These are phyloP conservation scores for Macropis europaea DNA, from an alignment of 2,888 invertebrate genomes.

Conservation along the genomic window DNA sequence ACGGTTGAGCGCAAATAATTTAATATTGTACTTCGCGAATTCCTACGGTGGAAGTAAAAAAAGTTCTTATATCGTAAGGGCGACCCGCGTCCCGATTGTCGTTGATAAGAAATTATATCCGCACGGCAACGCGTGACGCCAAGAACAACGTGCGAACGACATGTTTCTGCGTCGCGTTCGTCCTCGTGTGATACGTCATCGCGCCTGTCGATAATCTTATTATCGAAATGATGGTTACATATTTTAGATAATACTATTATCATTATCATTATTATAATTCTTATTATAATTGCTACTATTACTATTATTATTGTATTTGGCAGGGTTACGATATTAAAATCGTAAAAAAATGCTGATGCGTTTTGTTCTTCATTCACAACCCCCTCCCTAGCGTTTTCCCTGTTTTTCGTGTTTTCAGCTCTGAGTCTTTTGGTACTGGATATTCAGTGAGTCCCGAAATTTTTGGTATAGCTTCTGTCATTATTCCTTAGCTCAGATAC, in stretches of 20 bases:
- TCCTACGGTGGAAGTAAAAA: slow-evolving; percentile 52
- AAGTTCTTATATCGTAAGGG: slow-evolving; percentile 46
- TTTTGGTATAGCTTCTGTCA: too few relatives aligned
- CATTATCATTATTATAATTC: slow-evolving; percentile 68
- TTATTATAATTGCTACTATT: slow-evolving; percentile 67
- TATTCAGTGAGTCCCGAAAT: too few relatives aligned
- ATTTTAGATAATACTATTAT: slow-evolving; percentile 75
- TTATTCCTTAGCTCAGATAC: too few relatives aligned
- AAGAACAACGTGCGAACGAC: slow-evolving; percentile 8
- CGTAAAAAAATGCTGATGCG: slow-evolving; percentile 56
- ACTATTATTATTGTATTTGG: slow-evolving; percentile 77
- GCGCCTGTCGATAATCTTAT: slow-evolving; percentile 71
- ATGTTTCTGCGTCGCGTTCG: slow-evolving; percentile 37
- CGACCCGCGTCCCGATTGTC: slow-evolving; percentile 34
- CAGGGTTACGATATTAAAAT: slow-evolving; percentile 79
- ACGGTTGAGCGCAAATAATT: slow-evolving; percentile 46
- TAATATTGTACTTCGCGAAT: slow-evolving; percentile 51
- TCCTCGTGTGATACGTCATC: slow-evolving; percentile 48
- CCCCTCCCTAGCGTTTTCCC: too few relatives aligned
- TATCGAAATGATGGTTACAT: slow-evolving; percentile 75
- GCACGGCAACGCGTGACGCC: slow-evolving; percentile 45
- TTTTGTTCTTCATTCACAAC: neutral
- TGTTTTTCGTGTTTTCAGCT: too few relatives aligned
- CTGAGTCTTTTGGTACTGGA: too few relatives aligned
- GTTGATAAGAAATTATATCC: slow-evolving; percentile 51